A percentile compares a stretch with the other conserved stretches of the same genome.
These are phyloP conservation scores for Mesochorus sp. DNA, from an alignment of 2,888 invertebrate species.

Conservation along the genomic window DNA sequence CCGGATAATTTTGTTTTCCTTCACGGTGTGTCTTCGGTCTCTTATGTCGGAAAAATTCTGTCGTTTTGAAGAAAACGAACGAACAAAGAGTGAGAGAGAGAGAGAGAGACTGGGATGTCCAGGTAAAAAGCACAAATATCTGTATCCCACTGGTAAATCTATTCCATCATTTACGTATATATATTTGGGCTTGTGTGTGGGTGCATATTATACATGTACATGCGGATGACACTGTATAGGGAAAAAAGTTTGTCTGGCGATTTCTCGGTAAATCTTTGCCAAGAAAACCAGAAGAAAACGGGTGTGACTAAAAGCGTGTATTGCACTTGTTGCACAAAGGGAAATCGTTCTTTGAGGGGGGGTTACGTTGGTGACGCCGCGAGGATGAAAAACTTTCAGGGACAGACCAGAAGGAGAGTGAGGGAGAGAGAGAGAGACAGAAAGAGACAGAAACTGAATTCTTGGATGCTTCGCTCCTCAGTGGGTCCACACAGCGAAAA, in stretches of 20 bases:
- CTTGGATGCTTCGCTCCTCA: slow-evolving; percentile 53
- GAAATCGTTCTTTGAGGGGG: slow-evolving; percentile 22
- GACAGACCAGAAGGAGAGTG: too few relatives aligned
- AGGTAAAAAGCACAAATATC: slow-evolving; percentile 17
- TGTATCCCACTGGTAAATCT: not conserved
- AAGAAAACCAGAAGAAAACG: slow-evolving; percentile 50
- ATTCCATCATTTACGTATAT: not conserved
- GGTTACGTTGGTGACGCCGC: not conserved
- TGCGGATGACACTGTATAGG: not conserved
- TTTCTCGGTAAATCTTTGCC: slow-evolving; percentile 62
- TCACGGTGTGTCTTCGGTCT: not conserved
- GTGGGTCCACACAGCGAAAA: slow-evolving; percentile 17
- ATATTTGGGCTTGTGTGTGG: too few relatives aligned
- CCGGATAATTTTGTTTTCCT: slow-evolving; percentile 55
- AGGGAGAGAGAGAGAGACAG: too few relatives aligned
- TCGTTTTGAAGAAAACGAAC: not conserved
- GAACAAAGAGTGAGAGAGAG: too few relatives aligned
- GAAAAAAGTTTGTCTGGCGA: slow-evolving; percentile 54
- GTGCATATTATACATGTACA: not conserved
- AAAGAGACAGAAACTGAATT: slow-evolving; percentile 63
- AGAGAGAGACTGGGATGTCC: not conserved
- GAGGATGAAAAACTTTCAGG: slow-evolving; percentile 30
- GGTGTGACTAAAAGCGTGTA: slow-evolving; percentile 58
- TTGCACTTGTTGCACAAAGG: slow-evolving; percentile 72
- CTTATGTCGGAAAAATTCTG: not conserved